Percentiles rank a stretch among this genome's conserved stretches.
phyloP scores from a whole-genome alignment of 2,888 invertebrate genomes.

The Auanema freiburgensis region DNA sequence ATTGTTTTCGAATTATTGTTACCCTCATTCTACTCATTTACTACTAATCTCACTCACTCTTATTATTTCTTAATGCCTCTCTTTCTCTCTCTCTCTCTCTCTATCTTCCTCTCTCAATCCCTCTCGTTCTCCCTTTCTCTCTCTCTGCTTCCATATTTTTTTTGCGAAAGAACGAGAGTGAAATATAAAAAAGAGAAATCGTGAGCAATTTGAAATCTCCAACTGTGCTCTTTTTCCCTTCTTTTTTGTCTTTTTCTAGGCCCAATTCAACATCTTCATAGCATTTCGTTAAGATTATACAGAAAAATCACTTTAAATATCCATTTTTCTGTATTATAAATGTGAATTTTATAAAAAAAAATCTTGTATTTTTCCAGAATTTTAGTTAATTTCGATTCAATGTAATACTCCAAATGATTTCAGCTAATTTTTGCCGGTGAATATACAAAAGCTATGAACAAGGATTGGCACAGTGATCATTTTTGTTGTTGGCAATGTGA shows the following conservation, averaged over 20 bases:
- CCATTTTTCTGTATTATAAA: background rate
- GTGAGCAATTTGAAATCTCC: constrained; percentile 6
- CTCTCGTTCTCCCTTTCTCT: background rate
- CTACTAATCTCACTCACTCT: too few species aligned
- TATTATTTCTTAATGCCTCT: background rate
- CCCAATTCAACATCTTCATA: background rate
- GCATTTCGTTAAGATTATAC: constrained; percentile 1
- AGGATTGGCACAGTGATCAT: constrained; percentile 99
- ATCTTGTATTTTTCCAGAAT: background rate
- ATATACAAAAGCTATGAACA: constrained; percentile 99
- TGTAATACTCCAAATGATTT: constrained; percentile 7
- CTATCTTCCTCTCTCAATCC: constrained; percentile 4
- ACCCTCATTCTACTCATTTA: too few species aligned
- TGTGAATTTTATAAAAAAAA: background rate
- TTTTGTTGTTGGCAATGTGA: constrained; percentile 99
- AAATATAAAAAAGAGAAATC: constrained; percentile 2
- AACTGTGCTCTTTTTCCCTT: background rate
- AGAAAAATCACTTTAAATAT: background rate
- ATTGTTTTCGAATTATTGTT: too few species aligned
- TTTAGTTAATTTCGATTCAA: background rate
- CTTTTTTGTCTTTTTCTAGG: constrained; percentile 7
- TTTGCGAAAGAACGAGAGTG: background rate
- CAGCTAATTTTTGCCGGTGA: constrained; percentile 99
- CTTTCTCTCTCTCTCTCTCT: constrained; percentile 8
- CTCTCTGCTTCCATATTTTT: constrained; percentile 13